Base-by-base conservation (phyloP, 2,888 invertebrate genomes). In the Podabrus alpinus region DNA sequence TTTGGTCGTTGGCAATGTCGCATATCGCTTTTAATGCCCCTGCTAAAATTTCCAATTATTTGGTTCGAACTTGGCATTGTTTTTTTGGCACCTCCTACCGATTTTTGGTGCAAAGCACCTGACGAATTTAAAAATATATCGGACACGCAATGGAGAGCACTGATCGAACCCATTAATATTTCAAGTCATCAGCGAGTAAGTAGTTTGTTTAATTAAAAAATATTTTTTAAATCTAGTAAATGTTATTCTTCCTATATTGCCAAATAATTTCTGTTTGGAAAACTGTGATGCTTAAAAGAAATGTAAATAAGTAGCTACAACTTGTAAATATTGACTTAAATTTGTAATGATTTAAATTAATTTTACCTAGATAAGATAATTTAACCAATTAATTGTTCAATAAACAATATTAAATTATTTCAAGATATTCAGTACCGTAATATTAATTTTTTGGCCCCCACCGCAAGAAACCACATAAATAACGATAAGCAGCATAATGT, bases 31-130 rank as follows among this genome's bases (percentile, higher is more conserved):
- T 82, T 90, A 21, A 90, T 92, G 90, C 87, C 90, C 1, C 80
- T 92, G 25, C 80, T 92, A 25, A 92, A 91, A 82, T 84, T 92
- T 60, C 90, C 92, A 0, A 88, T 89, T 16, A 90, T 91, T 45
- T 92, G 91, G 91, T 90, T 90, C 81, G 91, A 91, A 82, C 84
- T 92, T 71, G 90, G 90, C 74, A 91, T 92, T 71, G 88, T 92
- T 76, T 91, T 91, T 81, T 86, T 92, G 83, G 91, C 91, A 13
- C 91, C 91, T 15, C 89, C 89, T 1, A 90, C 90, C 80, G 86
- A 89, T 15, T 91, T 91, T 82, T 91, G 90, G 90, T 92, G 92
- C 75, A 81, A 80, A 78, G 76, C 83, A 88, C 79, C 83, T 72
- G 29, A 80, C n/a, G 79, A 82, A 68, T 84, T 82, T 77, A 75